Evolutionary conservation across 1,140 invertebrate genomes (phyloP).

Genomic region (Pogonognathellus flavescens): DNA sequence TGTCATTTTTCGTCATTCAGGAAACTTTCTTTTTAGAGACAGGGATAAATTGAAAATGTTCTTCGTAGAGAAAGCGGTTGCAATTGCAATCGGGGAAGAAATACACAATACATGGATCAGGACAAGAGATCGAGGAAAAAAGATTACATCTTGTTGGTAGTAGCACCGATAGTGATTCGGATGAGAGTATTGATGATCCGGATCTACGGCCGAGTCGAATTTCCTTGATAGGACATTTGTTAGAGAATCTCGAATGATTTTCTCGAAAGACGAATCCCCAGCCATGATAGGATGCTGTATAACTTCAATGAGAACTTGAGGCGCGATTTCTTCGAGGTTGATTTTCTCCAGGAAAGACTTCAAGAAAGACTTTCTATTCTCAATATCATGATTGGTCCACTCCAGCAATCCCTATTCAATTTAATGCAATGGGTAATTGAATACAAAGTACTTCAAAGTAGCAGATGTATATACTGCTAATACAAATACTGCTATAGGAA

Average conservation of each 20-base stretch:
- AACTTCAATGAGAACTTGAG: conserved; percentile 66
- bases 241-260: conserved; percentile 58
- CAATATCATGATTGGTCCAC: conserved; percentile 64
- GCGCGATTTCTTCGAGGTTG: conserved; percentile 64
- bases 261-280: conserved; percentile 51
- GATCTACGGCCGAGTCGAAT: conserved; percentile 57
- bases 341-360: conserved; percentile 64
- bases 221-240: conserved; percentile 63
- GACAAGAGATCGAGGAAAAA: neutral
- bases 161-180: conserved; percentile 58
- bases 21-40: too few relatives aligned
- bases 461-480: too few relatives aligned
- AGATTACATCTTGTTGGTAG: conserved; percentile 65
- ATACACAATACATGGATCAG: neutral
- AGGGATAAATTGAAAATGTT: too few relatives aligned
- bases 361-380: conserved; percentile 56
- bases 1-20: too few relatives aligned
- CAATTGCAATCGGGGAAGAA: too few relatives aligned
- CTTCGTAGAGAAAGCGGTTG: too few relatives aligned
- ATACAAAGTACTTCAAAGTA: neutral
- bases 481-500: too few relatives aligned
- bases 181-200: conserved; percentile 36
- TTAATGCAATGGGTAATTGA: conserved; percentile 25
- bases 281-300: conserved; percentile 64
- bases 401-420: conserved; percentile 57